Conservation (phyloP, 1,140 invertebrate genomes). For the Fopius arisanus region DNA sequence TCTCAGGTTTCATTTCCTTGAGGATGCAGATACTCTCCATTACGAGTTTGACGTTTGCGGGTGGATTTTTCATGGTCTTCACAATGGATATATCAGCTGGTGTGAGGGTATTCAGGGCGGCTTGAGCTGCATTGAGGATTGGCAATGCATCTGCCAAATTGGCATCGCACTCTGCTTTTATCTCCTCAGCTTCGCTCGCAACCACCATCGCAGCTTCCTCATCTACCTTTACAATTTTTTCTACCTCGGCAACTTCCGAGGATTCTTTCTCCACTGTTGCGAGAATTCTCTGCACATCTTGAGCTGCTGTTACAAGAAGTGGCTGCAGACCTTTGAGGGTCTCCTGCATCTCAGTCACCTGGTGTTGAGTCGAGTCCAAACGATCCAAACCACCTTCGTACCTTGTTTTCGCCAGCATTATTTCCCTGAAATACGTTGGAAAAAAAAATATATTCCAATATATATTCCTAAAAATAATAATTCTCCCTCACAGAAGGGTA, state of each 20-base stretch:
- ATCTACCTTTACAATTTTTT: constrained; percentile 72
- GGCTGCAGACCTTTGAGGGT: constrained; percentile 88
- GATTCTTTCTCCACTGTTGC: constrained; percentile 83
- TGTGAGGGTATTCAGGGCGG: constrained; percentile 91
- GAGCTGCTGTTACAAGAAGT: constrained; percentile 83
- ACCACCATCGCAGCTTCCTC: constrained; percentile 69
- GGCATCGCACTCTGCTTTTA: constrained; percentile 95
- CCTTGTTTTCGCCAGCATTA: constrained; percentile 72
- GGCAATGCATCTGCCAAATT: constrained; percentile 94
- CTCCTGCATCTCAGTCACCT: constrained; percentile 86
- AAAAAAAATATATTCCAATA: neutral
- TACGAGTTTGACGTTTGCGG: constrained; percentile 89
- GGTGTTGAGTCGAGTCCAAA: constrained; percentile 81
- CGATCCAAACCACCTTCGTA: constrained; percentile 90
- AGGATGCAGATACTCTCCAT: constrained; percentile 97
- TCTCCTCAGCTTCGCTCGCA: constrained; percentile 78
- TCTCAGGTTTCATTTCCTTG: constrained; percentile 87
- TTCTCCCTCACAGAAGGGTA: constrained; percentile 34
- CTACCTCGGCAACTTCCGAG: constrained; percentile 82
- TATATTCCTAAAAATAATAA: neutral
- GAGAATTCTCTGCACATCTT: constrained; percentile 83
- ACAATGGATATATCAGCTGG: constrained; percentile 92
- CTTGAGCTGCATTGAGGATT: constrained; percentile 87
- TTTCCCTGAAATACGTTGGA: constrained; percentile 65
- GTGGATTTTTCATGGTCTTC: constrained; percentile 98